Base-by-base conservation (phyloP, 2,888 invertebrate species). In the Leptothorax acervorum region DNA sequence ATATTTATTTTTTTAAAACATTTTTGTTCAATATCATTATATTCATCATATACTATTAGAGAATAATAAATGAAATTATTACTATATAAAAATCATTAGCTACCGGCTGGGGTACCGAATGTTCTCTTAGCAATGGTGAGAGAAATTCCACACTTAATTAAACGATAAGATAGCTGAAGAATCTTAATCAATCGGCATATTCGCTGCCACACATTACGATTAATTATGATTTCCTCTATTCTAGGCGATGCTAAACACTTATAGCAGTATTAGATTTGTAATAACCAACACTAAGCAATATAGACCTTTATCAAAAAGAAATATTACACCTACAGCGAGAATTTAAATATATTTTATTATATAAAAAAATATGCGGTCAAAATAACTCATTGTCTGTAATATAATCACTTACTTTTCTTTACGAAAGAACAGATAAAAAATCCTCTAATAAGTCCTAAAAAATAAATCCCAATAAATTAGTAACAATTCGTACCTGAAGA, bases 61-160 rank as follows among this genome's bases (percentile, higher is more conserved):
- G 1, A 11, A 23, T 23, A 42, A 42, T 11, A 39, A 65, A 42
- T 42, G n/a, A 35, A 35, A 65, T 63, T 39, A 39, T 63, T 62
- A 35, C 8, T 35, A 11, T 23, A n/a, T 35, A n/a, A 53, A 60
- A 45, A 62, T 48, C 15, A 23, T 62, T n/a, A 48, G 4, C 4
- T 48, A 75, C n/a, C 35, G 15, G 9, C 35, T 60, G 31, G 48
- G 4, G 8, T 48, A 75, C n/a, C n/a, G 15, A 4, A 48, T 60
- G 31, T 60, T 74, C 45, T 74, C 12, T 60, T 45, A 31, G 31
- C 12, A 45, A 45, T 45, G 6, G 5, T 42, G 45, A 45, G 5
- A 62, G n/a, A 74, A 74, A 74, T 74, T 74, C 92, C 92, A 91
- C 89, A 90, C 89, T 92, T 92, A 75, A 84, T 68, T 74, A 84